Base-by-base conservation (phyloP, 2,888 invertebrate genomes). In the Villa cingulata region DNA sequence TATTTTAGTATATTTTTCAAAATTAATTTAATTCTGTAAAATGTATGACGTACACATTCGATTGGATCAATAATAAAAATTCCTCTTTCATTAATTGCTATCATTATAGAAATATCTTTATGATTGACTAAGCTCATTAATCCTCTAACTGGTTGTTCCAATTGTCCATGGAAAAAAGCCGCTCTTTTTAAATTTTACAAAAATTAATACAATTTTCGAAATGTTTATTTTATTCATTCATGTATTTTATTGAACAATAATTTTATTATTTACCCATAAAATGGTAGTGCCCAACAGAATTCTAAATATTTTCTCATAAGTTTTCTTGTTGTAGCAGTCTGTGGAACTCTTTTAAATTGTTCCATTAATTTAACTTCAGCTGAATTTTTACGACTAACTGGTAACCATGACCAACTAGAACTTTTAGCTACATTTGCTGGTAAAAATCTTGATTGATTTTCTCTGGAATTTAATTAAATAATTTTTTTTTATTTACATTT, bases 121-220 rank as follows among this genome's bases (percentile, higher is more conserved):
- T 89, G 86, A 2, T 84, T 86, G 49, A 91, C 76, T 59, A 91
- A 74, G 48, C 88, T 86, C 50, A 86, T 84, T 50, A 92, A 72
- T 43, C 88, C 88, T 46, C 87, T 77, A 1, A 87, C 83, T 0
- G 92, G 92, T 67, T 89, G 87, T 67, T 95, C 94, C 46, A 95
- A 84, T 72, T 92, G 91, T 10, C 92, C 94, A 72, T 87, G 86
- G 70, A 95, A 95, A 72, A 90, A 94, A 19, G 92, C 92, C 51
- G 88, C 85, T 46, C 91, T 90, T 70, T 43, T 53, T 48, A 41
- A 34, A 32, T 41, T 37, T 40, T 17, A 42, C n/a, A 37, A 50
- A 27, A 38, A 40, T 19, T 14, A 15, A 19, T 18, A 41, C 6
- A 41, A 29, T 17, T 17, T 37, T 15, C 4, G n/a, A 7, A 15